Evolutionary conservation across 1,140 invertebrate species (phyloP), one percentile per base, ranked within the genome.

Genomic region (Brachionus sp.): DNA sequence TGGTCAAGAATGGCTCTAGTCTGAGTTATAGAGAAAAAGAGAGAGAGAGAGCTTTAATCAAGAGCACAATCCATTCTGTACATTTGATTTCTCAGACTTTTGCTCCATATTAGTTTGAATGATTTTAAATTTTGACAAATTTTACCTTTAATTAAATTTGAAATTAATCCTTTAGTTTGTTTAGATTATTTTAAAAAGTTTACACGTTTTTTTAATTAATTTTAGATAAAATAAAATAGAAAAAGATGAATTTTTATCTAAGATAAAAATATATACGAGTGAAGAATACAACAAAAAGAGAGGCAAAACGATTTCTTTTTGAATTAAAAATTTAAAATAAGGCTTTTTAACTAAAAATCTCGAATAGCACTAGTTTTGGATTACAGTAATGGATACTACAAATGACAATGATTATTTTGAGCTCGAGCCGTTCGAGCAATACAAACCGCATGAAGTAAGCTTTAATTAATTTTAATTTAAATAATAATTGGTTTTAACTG

Each of bases 401-500:
- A 75, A 75, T 29, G 77, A 80, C 39, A 80, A 80, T 25, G 77
- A 80, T 25, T 80, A 80, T 80, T 80, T 62, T 62, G 77, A 80
- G 29, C 50, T 80, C 16, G 77, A 80, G 39, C 77, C 77, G 19
- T 66, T 29, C 50, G 77, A 80, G 29, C 77, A 80, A 66, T 80
- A 80, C 37, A 57, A 66, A 66, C 50, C 46, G 37, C 33, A 80
- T 12, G 77, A 80, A 16, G 77, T 80, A 39, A 62, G 77, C 16
- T 57, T 33, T 50, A 25, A 75, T 46, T 75, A 25, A 25, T 46
- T 46, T 46, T 13, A 44, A 44, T 50, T n/a, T 37, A n/a, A 10
- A 3, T 12, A 70, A 35, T 66, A 25, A 29, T 25, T 25, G 19
- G 10, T 29, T n/a, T 66, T 66, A 66, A 66, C 25, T 33, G 64